Percentiles rank a stretch among this genome's conserved stretches.
These are phyloP conservation scores for Ephialtes manifestator DNA, from an alignment of 2,888 invertebrate species.

Conservation along the genomic window DNA sequence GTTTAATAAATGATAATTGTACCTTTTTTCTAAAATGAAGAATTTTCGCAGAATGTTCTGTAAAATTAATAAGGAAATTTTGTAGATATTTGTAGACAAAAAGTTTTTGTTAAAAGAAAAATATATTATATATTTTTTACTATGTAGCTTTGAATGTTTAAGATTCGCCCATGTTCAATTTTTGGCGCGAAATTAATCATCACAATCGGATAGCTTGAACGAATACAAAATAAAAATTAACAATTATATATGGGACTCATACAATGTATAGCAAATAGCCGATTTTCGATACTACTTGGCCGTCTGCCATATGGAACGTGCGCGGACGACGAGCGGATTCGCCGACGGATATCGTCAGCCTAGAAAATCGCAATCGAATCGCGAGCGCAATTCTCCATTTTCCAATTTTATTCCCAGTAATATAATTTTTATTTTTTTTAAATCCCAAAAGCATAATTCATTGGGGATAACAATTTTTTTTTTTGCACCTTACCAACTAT, in stretches of 20 bases:
- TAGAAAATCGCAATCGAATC: slow-evolving; percentile 36
- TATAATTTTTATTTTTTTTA: slow-evolving; percentile 8
- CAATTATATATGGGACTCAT: neutral
- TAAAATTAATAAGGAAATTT: no score
- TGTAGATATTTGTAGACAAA: no score
- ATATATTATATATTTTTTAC: no score
- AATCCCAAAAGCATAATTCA: neutral
- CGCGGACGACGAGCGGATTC: slow-evolving; percentile 40
- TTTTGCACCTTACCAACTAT: neutral
- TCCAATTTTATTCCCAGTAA: slow-evolving; percentile 18
- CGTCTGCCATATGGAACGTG: slow-evolving; percentile 70
- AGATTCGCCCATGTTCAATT: no score
- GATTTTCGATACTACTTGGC: slow-evolving; percentile 74
- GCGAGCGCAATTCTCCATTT: neutral
- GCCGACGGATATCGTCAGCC: slow-evolving; percentile 36
- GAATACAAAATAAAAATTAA: neutral
- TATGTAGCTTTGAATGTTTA: no score
- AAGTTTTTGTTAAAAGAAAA: no score
- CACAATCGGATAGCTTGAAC: neutral
- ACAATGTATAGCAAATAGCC: slow-evolving; percentile 29
- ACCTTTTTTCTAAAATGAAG: no score
- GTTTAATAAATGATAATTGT: no score
- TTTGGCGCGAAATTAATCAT: neutral
- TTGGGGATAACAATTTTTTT: neutral
- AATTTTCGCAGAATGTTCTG: no score